phyloP scores from a whole-genome alignment of 2,113 vertebrate genomes.

The Engystomops pustulosus region DNA sequence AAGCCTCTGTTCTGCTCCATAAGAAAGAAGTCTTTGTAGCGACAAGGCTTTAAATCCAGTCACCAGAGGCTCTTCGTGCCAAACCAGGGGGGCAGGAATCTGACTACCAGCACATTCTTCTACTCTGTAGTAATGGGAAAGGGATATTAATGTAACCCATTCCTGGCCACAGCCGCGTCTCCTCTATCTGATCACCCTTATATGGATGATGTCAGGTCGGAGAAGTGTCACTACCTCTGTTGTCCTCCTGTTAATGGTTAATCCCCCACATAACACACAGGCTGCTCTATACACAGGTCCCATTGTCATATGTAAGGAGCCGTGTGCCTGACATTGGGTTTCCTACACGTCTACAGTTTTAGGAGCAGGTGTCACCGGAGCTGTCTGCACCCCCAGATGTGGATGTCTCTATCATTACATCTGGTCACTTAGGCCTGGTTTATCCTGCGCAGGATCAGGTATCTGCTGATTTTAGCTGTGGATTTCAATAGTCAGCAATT shows the following conservation, averaged over 20 bases:
- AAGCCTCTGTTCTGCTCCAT: conserved; percentile 70
- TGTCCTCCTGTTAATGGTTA: neutral
- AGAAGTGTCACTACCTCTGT: neutral
- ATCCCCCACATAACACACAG: neutral
- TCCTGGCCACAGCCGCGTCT: neutral
- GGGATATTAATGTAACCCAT: conserved; percentile 37
- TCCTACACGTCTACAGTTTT: neutral
- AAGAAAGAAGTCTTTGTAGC: conserved; percentile 87
- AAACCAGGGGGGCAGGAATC: conserved; percentile 63
- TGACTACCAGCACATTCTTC: conserved; percentile 48
- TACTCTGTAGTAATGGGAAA: conserved; percentile 67
- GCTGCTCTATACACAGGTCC: neutral
- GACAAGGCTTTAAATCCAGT: conserved; percentile 73
- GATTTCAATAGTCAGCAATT: too few relatives aligned
- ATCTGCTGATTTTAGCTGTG: too few relatives aligned
- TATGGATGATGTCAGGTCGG: neutral
- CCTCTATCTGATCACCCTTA: neutral
- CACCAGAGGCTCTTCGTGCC: conserved; percentile 79
- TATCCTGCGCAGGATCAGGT: too few relatives aligned
- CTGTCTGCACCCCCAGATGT: neutral
- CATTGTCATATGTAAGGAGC: neutral
- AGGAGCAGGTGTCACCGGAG: neutral
- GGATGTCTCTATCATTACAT: too few relatives aligned
- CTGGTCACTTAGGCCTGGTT: too few relatives aligned
- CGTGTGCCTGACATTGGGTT: neutral